Evolutionary conservation across 2,113 vertebrate genomes (phyloP).

Genomic region (Australoheros scitulus): DNA sequence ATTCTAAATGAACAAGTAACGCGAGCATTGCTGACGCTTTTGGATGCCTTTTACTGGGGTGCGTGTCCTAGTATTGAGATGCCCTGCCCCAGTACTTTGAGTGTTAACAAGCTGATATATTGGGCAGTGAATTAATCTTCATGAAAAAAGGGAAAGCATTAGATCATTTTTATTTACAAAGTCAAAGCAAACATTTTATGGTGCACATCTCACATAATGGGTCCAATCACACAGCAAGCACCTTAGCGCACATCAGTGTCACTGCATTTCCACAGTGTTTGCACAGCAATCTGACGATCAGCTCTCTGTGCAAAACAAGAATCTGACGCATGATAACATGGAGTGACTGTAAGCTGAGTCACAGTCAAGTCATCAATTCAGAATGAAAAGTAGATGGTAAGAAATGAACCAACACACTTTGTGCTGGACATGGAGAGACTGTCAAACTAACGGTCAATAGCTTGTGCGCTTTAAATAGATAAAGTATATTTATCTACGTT

Average conservation of each 20-base stretch:
- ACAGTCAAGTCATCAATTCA: background rate
- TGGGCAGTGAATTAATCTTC: no score
- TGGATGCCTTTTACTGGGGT: background rate
- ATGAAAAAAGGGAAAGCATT: no score
- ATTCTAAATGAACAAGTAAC: background rate
- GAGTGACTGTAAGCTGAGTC: background rate
- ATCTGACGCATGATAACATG: background rate
- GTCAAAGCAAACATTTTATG: background rate
- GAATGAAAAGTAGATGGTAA: background rate
- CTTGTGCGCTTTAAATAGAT: no score
- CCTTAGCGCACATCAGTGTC: background rate
- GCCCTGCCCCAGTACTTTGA: background rate
- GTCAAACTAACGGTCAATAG: background rate
- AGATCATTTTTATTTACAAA: no score
- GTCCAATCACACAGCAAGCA: background rate
- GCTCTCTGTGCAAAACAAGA: background rate
- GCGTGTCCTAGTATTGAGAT: background rate
- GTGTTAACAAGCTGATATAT: background rate
- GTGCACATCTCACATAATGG: background rate
- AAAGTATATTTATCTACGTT: background rate
- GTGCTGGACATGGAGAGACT: background rate
- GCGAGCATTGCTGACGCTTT: background rate
- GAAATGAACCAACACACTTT: rapidly evolving
- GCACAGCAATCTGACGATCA: background rate
- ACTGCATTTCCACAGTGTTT: background rate